Evolutionary conservation across 2,113 vertebrate species (phyloP).

Genomic region (Trochalopteron elliotii): DNA sequence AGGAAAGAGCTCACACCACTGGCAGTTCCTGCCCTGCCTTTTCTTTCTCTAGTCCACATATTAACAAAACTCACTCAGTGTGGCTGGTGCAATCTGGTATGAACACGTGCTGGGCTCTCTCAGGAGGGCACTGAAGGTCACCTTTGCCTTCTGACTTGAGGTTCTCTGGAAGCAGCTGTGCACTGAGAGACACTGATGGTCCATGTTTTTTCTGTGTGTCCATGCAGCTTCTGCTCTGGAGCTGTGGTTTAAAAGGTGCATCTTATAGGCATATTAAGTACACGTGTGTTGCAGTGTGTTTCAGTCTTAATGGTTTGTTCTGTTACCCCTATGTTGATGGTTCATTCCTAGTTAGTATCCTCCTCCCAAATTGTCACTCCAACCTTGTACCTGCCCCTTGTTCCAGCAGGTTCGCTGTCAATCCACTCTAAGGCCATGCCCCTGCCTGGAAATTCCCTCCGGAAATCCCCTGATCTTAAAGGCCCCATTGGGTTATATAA

Average conservation of each 20-base stretch:
- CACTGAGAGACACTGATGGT: rapidly evolving
- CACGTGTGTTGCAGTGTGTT: no score
- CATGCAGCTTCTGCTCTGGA: background rate
- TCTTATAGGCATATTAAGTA: background rate
- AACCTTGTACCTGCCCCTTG: no score
- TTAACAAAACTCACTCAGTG: background rate
- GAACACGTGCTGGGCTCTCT: background rate
- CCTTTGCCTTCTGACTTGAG: background rate
- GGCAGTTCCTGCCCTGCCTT: background rate
- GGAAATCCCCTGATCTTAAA: no score
- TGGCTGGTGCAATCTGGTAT: background rate
- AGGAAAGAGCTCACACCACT: background rate
- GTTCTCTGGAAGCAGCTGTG: background rate
- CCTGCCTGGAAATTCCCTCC: no score
- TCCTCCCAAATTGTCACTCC: no score
- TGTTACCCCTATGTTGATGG: no score
- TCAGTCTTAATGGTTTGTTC: no score
- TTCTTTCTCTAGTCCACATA: background rate
- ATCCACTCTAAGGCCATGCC: no score
- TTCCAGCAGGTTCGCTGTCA: no score
- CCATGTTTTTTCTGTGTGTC: background rate
- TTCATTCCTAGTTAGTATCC: no score
- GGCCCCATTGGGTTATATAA: no score
- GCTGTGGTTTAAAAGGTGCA: background rate
- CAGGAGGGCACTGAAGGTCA: background rate